These are phyloP conservation scores for Elanus axillaris DNA, from an alignment of 2,113 vertebrate genomes.

Conservation along the genomic window DNA sequence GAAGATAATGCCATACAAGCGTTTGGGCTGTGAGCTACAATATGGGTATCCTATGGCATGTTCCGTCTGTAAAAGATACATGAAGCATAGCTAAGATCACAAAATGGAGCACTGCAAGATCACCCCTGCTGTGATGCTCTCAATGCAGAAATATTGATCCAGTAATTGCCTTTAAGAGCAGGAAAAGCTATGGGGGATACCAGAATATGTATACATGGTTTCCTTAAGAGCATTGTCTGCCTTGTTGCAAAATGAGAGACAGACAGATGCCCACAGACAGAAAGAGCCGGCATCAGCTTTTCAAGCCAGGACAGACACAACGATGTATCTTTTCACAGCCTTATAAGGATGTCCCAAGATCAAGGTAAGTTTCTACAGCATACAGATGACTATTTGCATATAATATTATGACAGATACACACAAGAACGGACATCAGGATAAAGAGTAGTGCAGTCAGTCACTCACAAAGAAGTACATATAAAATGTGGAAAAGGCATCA, in stretches of 20 bases:
- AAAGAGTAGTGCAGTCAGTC: too few species aligned
- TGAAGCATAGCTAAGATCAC: neutral
- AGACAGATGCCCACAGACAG: neutral
- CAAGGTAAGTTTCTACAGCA: neutral
- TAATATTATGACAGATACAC: neutral
- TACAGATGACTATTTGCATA: neutral
- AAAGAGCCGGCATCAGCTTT: neutral
- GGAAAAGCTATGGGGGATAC: neutral
- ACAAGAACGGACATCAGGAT: neutral
- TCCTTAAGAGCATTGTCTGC: neutral
- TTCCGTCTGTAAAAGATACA: accelerated
- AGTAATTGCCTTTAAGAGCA: neutral
- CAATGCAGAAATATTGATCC: neutral
- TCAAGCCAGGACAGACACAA: neutral
- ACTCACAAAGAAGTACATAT: neutral
- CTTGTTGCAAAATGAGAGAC: neutral
- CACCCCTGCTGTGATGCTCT: neutral
- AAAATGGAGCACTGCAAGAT: neutral
- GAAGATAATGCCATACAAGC: neutral
- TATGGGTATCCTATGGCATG: neutral
- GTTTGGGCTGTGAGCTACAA: neutral
- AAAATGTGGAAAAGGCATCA: neutral
- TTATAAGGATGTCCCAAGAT: neutral
- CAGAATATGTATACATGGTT: accelerated
- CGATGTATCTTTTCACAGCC: neutral